These are phyloP conservation scores for Schlechtendalia chinensis DNA, from an alignment of 1,140 invertebrate genomes.

Conservation along the genomic window DNA sequence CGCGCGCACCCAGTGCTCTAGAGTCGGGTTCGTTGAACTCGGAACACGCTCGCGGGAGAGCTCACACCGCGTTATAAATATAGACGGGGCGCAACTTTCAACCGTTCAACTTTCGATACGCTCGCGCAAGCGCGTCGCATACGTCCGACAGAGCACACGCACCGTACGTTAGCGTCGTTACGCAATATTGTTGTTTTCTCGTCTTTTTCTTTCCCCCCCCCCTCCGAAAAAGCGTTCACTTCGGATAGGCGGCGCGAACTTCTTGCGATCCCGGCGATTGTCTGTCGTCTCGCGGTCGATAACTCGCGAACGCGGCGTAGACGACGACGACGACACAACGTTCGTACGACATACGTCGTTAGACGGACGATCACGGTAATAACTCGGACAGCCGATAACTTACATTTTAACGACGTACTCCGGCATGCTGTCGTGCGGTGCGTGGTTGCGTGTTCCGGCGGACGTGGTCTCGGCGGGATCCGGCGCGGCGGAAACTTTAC, in stretches of 20 bases:
- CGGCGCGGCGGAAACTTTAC: background rate
- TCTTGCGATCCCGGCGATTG: no score
- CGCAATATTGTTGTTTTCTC: background rate
- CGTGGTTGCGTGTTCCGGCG: background rate
- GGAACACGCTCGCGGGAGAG: slow-evolving; percentile 28
- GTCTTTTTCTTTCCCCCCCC: no score
- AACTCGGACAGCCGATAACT: no score
- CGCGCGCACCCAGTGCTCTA: slow-evolving; percentile 21
- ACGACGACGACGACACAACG: no score
- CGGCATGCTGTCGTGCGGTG: slow-evolving; percentile 19
- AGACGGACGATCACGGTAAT: no score
- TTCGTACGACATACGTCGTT: no score
- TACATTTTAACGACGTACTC: slow-evolving; percentile 47
- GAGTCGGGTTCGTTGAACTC: slow-evolving; percentile 44
- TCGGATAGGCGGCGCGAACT: no score
- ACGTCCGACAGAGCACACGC: no score
- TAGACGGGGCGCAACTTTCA: slow-evolving; percentile 30
- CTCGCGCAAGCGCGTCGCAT: background rate
- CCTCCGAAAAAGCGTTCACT: no score
- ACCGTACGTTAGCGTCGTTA: no score
- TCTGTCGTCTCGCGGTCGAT: no score
- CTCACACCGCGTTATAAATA: slow-evolving; percentile 24
- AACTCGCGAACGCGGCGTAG: no score
- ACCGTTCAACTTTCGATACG: slow-evolving; percentile 27
- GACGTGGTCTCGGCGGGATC: background rate